phyloP scores from a whole-genome alignment of 2,797 vertebrate genomes.

The Pseudomugil gertrudae region DNA sequence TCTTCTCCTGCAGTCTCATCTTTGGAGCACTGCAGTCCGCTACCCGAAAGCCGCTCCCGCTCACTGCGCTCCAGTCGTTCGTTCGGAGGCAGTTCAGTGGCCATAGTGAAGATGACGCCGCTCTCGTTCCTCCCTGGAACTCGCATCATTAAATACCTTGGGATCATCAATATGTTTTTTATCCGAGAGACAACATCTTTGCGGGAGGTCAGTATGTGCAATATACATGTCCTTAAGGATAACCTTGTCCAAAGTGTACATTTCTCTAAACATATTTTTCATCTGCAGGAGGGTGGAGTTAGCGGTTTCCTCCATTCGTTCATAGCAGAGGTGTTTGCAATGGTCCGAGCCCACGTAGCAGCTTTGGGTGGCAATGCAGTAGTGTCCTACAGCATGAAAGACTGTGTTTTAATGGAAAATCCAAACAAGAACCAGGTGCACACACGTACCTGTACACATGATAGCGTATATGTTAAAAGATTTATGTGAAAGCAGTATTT shows the following conservation, averaged over 20 bases:
- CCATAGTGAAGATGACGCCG: slow-evolving; percentile 98
- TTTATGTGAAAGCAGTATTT: neutral
- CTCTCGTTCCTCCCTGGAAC: slow-evolving; percentile 95
- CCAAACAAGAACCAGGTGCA: slow-evolving; percentile 98
- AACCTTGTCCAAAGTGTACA: neutral
- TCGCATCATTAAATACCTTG: slow-evolving; percentile 95
- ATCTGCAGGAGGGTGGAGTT: slow-evolving; percentile 92
- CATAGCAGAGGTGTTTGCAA: slow-evolving; percentile 97
- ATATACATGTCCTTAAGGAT: neutral
- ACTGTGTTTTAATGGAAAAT: slow-evolving; percentile 99
- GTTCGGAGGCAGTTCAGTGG: slow-evolving; percentile 84
- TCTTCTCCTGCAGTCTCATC: slow-evolving; percentile 85
- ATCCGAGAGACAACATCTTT: slow-evolving; percentile 97
- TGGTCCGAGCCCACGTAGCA: slow-evolving; percentile 98
- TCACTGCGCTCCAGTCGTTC: slow-evolving; percentile 86
- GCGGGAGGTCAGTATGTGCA: slow-evolving; percentile 85
- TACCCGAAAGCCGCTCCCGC: slow-evolving; percentile 88
- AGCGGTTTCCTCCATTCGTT: slow-evolving; percentile 97
- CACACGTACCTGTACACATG: slow-evolving; percentile 5
- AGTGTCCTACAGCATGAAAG: slow-evolving; percentile 98
- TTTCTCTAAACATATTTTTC: slow-evolving; percentile 11
- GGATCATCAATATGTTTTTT: slow-evolving; percentile 99
- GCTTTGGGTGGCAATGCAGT: slow-evolving; percentile 96
- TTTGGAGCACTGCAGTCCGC: slow-evolving; percentile 89
- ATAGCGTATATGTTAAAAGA: neutral